phyloP scores from a whole-genome alignment of 2,113 vertebrate genomes.

The Cyanoderma ruficeps region DNA sequence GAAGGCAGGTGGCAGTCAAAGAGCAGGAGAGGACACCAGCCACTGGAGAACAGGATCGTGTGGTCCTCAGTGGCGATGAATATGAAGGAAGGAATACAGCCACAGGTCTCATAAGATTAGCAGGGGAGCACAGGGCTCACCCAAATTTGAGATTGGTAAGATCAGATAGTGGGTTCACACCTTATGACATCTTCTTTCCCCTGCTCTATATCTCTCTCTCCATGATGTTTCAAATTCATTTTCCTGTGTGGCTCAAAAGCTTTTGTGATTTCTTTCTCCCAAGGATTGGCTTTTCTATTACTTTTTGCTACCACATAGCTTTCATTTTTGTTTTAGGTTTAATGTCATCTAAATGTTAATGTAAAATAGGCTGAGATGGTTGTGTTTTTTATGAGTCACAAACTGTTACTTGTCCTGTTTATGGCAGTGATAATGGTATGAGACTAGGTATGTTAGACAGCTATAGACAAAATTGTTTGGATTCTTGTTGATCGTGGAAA shows the following conservation, averaged over 20 bases:
- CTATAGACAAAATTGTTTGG: background rate
- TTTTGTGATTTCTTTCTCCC: background rate
- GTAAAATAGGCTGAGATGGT: background rate
- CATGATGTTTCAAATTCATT: background rate
- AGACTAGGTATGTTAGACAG: background rate
- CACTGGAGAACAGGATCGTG: background rate
- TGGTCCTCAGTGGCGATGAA: background rate
- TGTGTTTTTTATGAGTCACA: background rate
- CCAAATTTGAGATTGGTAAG: background rate
- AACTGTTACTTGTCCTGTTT: background rate
- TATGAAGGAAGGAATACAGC: background rate
- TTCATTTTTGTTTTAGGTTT: background rate
- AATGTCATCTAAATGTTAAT: background rate
- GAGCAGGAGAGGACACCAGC: slow-evolving; percentile 34
- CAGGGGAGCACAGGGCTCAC: rapidly evolving
- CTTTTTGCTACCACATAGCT: background rate
- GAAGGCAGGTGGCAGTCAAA: slow-evolving; percentile 26
- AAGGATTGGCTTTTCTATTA: background rate
- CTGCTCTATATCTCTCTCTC: background rate
- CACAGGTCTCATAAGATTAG: background rate
- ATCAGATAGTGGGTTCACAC: background rate
- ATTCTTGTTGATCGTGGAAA: background rate
- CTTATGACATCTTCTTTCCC: background rate
- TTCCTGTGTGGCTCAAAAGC: background rate
- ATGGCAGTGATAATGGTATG: background rate